Percentiles rank a stretch among this genome's conserved stretches.
These are phyloP conservation scores for Ceratotherium simum DNA, from an alignment of 2,113 vertebrate species.

Conservation along the genomic window DNA sequence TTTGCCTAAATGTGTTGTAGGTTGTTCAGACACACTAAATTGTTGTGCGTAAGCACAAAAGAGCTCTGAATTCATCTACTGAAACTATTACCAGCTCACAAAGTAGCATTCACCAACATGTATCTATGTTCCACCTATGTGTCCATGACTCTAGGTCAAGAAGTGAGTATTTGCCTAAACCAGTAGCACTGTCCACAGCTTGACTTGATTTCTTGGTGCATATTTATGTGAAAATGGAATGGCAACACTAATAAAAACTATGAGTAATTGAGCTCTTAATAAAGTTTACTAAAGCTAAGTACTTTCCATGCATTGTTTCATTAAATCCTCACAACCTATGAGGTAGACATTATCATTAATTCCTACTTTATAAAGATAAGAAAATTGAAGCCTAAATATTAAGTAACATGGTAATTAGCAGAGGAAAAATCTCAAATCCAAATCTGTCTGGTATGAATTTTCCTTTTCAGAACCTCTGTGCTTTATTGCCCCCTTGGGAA, in stretches of 20 bases:
- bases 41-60: background rate
- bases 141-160: background rate
- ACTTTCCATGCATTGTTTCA: background rate
- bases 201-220: background rate
- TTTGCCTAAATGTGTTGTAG: background rate
- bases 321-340: background rate
- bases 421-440: background rate
- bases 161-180: background rate
- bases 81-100: background rate
- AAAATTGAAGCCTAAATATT: slow-evolving; percentile 46
- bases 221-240: background rate
- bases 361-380: background rate
- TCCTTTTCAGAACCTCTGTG: background rate
- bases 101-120: background rate
- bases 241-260: background rate
- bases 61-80: background rate
- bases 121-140: background rate
- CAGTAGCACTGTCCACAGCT: background rate
- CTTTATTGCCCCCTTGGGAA: background rate
- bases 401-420: background rate
- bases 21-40: background rate
- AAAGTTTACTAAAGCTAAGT: slow-evolving; percentile 15
- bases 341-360: background rate
- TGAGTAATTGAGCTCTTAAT: background rate
- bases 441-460: background rate